Conservation (phyloP, 2,888 invertebrate species). For the Andrena dorsata region DNA sequence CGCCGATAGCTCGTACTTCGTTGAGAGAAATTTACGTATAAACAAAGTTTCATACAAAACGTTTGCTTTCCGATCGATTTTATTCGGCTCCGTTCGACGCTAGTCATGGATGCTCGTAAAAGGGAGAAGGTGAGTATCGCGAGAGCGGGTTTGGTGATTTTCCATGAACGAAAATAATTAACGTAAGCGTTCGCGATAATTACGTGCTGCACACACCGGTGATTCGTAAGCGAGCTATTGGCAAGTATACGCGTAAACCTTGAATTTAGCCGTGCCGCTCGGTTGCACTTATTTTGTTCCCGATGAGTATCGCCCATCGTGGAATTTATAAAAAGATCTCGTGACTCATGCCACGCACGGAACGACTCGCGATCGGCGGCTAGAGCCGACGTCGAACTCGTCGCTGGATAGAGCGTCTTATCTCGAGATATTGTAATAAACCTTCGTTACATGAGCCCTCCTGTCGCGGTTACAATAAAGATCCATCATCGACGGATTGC, state of each 20-base stretch:
- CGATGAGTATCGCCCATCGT: constrained; percentile 4
- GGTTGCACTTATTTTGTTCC: background rate
- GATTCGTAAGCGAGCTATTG: constrained; percentile 7
- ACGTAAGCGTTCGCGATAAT: background rate
- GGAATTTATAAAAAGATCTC: constrained; percentile 26
- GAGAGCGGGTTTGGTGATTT: background rate
- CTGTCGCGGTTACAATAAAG: background rate
- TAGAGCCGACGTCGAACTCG: background rate
- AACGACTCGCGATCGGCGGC: background rate
- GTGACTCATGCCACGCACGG: background rate
- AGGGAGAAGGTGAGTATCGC: constrained; percentile 14
- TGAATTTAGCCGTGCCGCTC: constrained; percentile 13
- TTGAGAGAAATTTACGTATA: constrained; percentile 6
- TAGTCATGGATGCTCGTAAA: background rate
- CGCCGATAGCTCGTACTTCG: background rate
- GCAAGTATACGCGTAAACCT: constrained; percentile 17
- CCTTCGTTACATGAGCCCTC: background rate
- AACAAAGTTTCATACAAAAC: constrained; percentile 19
- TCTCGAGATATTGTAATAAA: constrained; percentile 5
- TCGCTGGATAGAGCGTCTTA: background rate
- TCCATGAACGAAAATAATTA: background rate
- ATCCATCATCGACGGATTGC: constrained; percentile 5
- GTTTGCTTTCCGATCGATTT: constrained; percentile 5
- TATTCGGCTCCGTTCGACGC: background rate
- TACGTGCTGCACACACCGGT: background rate